phyloP scores from a whole-genome alignment of 2,888 invertebrate genomes.

The Boloria euphrosyne region DNA sequence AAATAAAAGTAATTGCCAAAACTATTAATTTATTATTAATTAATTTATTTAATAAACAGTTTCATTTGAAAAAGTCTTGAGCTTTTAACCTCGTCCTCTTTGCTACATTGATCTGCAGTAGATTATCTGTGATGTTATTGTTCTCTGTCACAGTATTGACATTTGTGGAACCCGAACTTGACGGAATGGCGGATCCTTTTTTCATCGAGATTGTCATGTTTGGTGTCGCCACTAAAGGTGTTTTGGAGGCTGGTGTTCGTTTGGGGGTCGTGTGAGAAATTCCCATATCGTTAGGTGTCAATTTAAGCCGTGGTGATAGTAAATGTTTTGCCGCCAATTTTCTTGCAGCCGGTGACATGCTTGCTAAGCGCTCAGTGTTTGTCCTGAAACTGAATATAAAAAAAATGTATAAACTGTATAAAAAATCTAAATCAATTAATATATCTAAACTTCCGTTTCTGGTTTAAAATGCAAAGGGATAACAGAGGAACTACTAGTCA shows the following conservation, averaged over 20 bases:
- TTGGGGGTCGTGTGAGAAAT: constrained; percentile 60
- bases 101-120: constrained; percentile 89
- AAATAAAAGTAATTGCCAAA: background rate
- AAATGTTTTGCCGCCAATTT: constrained; percentile 87
- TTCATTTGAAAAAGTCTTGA: constrained; percentile 87
- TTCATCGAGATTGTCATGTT: constrained; percentile 31
- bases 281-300: constrained; percentile 69
- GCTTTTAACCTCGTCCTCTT: constrained; percentile 89
- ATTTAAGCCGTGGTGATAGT: constrained; percentile 70
- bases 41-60: constrained; percentile 9
- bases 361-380: constrained; percentile 90
- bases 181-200: constrained; percentile 42
- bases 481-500: no score
- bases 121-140: constrained; percentile 89
- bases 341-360: constrained; percentile 98
- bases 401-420: background rate
- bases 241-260: constrained; percentile 48
- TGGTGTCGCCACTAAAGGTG: constrained; percentile 58
- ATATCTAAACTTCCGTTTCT: no score
- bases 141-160: constrained; percentile 38
- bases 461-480: no score
- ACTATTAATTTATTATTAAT: background rate
- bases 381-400: constrained; percentile 75
- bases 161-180: constrained; percentile 19
- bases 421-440: no score